Evolutionary conservation across 2,113 vertebrate species (phyloP).

Genomic region (Gallinago paraguaiae): DNA sequence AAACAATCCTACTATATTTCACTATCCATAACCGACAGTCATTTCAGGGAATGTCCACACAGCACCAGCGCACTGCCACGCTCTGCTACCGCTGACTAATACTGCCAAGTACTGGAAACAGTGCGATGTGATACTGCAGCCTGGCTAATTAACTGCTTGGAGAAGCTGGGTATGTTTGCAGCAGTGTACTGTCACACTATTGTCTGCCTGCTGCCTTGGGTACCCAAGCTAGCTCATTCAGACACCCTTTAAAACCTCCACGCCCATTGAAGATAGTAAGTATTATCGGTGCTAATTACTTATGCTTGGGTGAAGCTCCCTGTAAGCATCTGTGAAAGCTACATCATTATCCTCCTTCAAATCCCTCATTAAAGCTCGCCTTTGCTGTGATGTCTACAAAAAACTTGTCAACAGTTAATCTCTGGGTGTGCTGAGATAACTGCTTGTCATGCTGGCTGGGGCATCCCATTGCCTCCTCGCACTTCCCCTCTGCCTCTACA

Average conservation of each 20-base stretch:
- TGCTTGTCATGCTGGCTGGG: neutral
- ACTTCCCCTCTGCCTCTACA: neutral
- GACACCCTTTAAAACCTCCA: neutral
- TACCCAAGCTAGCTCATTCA: neutral
- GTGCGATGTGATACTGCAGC: fast-evolving
- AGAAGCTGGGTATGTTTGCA: neutral
- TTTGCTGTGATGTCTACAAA: neutral
- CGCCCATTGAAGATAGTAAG: neutral
- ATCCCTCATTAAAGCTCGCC: neutral
- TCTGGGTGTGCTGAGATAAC: neutral
- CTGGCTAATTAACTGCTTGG: neutral
- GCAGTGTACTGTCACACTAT: neutral
- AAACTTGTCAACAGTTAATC: neutral
- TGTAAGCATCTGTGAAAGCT: neutral
- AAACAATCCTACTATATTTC: neutral
- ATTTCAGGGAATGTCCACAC: neutral
- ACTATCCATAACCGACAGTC: neutral
- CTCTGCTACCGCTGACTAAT: neutral
- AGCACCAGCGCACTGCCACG: neutral
- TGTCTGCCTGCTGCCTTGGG: neutral
- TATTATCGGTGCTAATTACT: neutral
- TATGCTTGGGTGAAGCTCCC: neutral
- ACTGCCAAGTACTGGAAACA: neutral
- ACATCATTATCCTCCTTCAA: neutral
- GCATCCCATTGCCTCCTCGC: neutral